Conservation (phyloP, 2,113 vertebrate genomes). For the Clarias gariepinus region DNA sequence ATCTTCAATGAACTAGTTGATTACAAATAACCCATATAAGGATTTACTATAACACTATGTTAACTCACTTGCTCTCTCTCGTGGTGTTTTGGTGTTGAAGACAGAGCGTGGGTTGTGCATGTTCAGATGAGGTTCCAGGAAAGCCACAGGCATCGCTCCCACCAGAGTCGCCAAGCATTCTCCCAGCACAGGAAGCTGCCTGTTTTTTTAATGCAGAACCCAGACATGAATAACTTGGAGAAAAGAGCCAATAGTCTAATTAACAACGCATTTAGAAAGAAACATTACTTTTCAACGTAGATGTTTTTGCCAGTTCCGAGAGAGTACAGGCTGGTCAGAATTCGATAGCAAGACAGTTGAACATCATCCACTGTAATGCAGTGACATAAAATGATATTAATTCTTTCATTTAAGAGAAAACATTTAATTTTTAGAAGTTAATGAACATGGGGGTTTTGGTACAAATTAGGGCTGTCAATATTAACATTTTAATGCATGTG, state of each 20-base stretch:
- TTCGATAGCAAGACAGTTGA: slow-evolving; percentile 93
- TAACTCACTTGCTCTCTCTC: slow-evolving; percentile 91
- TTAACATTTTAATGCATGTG: too few species aligned
- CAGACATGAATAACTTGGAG: background rate
- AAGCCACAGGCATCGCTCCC: slow-evolving; percentile 93
- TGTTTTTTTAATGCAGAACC: slow-evolving; percentile 57
- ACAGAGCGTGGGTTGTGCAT: slow-evolving; percentile 88
- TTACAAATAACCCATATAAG: background rate
- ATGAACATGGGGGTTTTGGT: background rate
- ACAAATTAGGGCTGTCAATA: background rate
- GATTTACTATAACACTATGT: background rate
- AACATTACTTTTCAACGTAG: slow-evolving; percentile 89
- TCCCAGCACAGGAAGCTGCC: slow-evolving; percentile 90
- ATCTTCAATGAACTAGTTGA: background rate
- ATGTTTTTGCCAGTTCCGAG: slow-evolving; percentile 93
- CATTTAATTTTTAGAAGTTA: background rate
- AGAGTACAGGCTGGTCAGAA: slow-evolving; percentile 87
- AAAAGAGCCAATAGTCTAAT: background rate
- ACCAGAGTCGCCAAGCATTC: slow-evolving; percentile 91
- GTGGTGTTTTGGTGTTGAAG: slow-evolving; percentile 93
- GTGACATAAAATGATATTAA: background rate
- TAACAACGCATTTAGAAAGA: background rate
- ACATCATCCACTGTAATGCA: slow-evolving; percentile 86
- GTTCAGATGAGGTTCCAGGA: slow-evolving; percentile 91
- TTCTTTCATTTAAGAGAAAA: background rate